Evolutionary conservation across 2,888 invertebrate genomes (phyloP), one percentile per base, ranked within the genome.

Genomic region (Teleogryllus oceanicus): DNA sequence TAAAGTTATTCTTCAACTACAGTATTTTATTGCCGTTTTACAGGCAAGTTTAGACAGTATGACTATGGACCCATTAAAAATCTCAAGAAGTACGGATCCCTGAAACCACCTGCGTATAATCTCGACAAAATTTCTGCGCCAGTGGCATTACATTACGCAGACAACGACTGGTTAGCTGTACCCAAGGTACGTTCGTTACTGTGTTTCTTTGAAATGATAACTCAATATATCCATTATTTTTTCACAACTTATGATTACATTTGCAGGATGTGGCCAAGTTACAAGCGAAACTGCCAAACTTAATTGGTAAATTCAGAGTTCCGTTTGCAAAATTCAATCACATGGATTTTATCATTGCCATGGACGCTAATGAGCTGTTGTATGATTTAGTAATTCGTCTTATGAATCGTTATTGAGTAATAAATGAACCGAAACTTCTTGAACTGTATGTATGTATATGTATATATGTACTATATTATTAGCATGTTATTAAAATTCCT

Each of bases 91-190:
- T 82, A 82, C 75, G 89, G 91, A 2, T 86, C 86, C 37, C 80
- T 85, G 0, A 85, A 81, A 0, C 92, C 93, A 0, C 93, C 93
- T 0, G 84, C 85, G 0, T 93, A 93, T 83, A 87, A 91, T 81
- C 85, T 93, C 2, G 85, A 86, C 8, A 90, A 88, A 83, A 87
- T 93, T 4, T 89, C 87, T 1, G 86, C 90, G 5, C 92, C 92
- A 21, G 90, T 92, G 0, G 91, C 91, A 80, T 84, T 94, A 0
- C 92, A 92, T 84, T 93, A 91, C 85, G 90, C 91, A 0, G 88
- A 88, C 16, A 90, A 89, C 62, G 94, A 94, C 85, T 92, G 91
- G 86, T 85, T 94, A 80, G 90, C 93, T 21, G 80, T 80, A 78
- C 84, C 74, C 80, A 82, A 50, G 80, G 81, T 18, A 82, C 82